Evolutionary conservation across 1,140 invertebrate genomes (phyloP).

Genomic region (Asobara japonica): DNA sequence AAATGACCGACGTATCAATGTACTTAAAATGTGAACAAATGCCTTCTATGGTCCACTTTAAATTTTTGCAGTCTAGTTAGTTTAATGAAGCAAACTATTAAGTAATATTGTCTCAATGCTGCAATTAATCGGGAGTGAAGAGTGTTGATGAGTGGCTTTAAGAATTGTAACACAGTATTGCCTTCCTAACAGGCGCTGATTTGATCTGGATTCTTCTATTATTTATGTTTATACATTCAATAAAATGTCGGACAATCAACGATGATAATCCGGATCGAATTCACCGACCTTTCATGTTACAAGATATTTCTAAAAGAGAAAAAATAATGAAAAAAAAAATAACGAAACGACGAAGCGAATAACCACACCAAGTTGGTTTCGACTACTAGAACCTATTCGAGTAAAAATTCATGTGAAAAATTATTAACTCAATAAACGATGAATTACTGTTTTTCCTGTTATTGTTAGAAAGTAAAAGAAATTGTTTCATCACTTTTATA

Average conservation of each 20-base stretch:
- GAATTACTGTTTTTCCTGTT: background rate
- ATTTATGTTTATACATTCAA: conserved; percentile 56
- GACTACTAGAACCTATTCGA: too few species aligned
- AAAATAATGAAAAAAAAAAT: conserved; percentile 19
- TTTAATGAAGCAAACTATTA: background rate
- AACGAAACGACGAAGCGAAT: conserved; percentile 21
- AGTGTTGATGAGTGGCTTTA: conserved; percentile 37
- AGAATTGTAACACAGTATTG: conserved; percentile 59
- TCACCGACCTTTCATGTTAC: conserved; percentile 31
- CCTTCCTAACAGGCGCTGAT: conserved; percentile 56
- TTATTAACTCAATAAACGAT: too few species aligned
- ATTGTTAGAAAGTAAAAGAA: background rate
- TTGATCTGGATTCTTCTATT: conserved; percentile 45
- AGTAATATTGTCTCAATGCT: background rate
- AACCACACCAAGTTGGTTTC: too few species aligned
- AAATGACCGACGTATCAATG: background rate
- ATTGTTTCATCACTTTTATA: background rate
- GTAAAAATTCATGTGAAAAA: background rate
- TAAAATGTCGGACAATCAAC: conserved; percentile 59
- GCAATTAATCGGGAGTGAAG: conserved; percentile 22
- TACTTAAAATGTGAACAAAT: conserved; percentile 44
- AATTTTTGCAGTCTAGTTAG: conserved; percentile 28
- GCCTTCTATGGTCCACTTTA: conserved; percentile 44
- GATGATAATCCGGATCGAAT: conserved; percentile 34
- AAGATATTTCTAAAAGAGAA: conserved; percentile 22